A percentile compares a stretch with the other conserved stretches of the same genome.
phyloP scores from a whole-genome alignment of 2,113 vertebrate genomes.

The Erpornis zantholeuca region DNA sequence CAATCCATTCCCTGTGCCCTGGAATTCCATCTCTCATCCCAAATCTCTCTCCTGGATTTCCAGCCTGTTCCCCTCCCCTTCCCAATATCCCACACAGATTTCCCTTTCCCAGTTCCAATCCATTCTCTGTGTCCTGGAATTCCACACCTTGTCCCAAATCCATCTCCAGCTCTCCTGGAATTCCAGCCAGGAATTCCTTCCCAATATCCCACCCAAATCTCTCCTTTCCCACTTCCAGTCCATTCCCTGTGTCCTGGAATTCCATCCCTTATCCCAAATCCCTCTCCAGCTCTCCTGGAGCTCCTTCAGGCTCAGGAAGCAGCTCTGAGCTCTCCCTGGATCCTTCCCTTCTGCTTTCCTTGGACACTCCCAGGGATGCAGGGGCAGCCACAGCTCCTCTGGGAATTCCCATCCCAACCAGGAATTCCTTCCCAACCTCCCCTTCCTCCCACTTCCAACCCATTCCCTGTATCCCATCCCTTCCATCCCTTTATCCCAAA shows the following conservation, averaged over 20 bases:
- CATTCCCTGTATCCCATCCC: neutral
- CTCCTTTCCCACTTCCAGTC: neutral
- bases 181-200: neutral
- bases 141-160: neutral
- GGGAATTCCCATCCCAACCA: too few species aligned
- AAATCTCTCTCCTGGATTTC: too few species aligned
- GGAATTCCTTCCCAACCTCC: neutral
- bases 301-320: neutral
- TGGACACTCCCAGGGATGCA: too few species aligned
- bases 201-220: too few species aligned
- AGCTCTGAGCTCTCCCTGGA: neutral
- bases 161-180: neutral
- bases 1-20: too few species aligned
- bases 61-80: too few species aligned
- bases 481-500: neutral
- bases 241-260: neutral
- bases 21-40: too few species aligned
- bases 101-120: too few species aligned
- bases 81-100: too few species aligned
- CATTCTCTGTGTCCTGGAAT: neutral
- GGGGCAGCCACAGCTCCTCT: too few species aligned
- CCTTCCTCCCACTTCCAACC: too few species aligned
- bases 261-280: neutral
- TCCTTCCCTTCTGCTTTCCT: too few species aligned
- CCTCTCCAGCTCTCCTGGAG: neutral